Evolutionary conservation across 2,888 invertebrate species (phyloP).

Genomic region (Eristalis arbustorum): DNA sequence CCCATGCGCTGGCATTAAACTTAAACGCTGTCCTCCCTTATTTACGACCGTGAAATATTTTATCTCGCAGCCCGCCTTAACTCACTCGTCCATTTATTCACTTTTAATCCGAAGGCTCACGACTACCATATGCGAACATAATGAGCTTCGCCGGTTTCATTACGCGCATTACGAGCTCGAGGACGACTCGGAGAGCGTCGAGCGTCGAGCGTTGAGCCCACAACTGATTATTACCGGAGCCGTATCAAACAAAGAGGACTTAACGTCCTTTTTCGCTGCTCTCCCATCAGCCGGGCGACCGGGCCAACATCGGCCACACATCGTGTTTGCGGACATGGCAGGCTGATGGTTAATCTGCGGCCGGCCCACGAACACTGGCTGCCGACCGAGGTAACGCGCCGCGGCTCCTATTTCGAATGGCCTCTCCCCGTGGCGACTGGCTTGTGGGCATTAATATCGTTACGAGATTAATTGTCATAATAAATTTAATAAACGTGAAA

Average conservation of each 20-base stretch:
- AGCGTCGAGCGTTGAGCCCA: not conserved
- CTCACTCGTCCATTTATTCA: constrained; percentile 64
- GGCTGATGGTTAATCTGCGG: constrained; percentile 4
- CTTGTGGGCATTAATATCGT: constrained; percentile 53
- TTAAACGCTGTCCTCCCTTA: constrained; percentile 59
- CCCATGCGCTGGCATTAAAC: constrained; percentile 45
- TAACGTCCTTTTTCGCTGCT: constrained; percentile 39
- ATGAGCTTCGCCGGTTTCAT: constrained; percentile 62
- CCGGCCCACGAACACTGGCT: constrained; percentile 10
- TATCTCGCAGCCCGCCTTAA: constrained; percentile 45
- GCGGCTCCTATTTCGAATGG: constrained; percentile 57
- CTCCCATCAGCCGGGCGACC: not conserved
- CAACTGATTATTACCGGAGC: constrained; percentile 41
- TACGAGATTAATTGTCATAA: constrained; percentile 66
- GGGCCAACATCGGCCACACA: not conserved
- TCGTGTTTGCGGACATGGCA: not conserved
- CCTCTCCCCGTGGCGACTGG: constrained; percentile 12
- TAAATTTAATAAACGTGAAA: constrained; percentile 63
- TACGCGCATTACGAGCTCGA: constrained; percentile 13
- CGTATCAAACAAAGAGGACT: constrained; percentile 40
- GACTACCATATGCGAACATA: constrained; percentile 64
- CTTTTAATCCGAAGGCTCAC: constrained; percentile 64
- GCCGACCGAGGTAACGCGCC: no score
- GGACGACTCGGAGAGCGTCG: not conserved
- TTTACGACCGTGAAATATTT: constrained; percentile 56